Percentiles rank a stretch among this genome's conserved stretches.
phyloP scores from a whole-genome alignment of 2,888 invertebrate genomes.

The Teinopalpus imperialis region DNA sequence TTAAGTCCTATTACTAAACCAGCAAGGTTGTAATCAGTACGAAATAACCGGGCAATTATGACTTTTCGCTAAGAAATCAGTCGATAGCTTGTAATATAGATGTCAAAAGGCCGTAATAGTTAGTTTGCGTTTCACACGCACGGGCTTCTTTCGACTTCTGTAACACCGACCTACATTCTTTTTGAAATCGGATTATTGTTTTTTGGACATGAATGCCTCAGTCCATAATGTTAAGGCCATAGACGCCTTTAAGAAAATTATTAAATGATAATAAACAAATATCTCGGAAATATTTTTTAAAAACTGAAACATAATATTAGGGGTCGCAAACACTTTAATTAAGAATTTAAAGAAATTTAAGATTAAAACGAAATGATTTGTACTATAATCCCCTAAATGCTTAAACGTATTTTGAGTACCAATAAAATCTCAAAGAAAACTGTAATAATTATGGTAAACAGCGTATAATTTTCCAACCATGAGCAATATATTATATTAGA shows the following conservation, averaged over 20 bases:
- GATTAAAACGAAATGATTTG: no score
- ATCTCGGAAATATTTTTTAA: no score
- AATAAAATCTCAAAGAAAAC: no score
- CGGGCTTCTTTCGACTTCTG: constrained; percentile 11
- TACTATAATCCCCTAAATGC: no score
- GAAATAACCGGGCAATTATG: constrained; percentile 28
- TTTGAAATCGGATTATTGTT: constrained; percentile 10
- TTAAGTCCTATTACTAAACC: constrained; percentile 33
- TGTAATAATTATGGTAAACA: no score
- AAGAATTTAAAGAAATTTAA: no score
- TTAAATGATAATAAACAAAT: no score
- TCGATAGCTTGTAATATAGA: constrained; percentile 53
- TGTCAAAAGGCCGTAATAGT: constrained; percentile 45
- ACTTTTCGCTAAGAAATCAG: constrained; percentile 21
- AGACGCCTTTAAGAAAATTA: not conserved
- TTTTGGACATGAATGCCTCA: constrained; percentile 2
- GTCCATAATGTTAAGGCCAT: constrained; percentile 3
- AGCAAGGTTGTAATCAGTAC: constrained; percentile 45
- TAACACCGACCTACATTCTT: constrained; percentile 49
- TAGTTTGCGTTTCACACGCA: constrained; percentile 70
- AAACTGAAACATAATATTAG: not conserved
- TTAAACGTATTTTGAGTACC: no score
- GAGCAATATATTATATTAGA: no score
- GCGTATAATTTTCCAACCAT: no score
- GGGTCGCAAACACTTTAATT: no score